A percentile compares a stretch with the other conserved stretches of the same genome.
Evolutionary conservation across 2,888 invertebrate species (phyloP).

Genomic region (Aspidapion aeneum): DNA sequence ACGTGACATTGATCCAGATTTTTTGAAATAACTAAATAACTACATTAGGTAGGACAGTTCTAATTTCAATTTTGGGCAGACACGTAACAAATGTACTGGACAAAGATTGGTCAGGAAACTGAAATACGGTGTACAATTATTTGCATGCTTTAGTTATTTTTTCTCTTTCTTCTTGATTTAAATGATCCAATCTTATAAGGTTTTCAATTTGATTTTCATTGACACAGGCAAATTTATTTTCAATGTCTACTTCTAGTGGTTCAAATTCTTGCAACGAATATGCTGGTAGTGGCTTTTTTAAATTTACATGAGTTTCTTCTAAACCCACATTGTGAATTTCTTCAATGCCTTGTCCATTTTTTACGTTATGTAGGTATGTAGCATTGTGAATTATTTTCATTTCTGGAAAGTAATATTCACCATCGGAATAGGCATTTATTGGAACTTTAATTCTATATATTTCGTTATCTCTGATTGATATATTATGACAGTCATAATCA

Average conservation of each 20-base stretch:
- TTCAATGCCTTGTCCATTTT: neutral
- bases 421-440: slow-evolving; percentile 8
- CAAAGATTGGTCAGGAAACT: slow-evolving; percentile 15
- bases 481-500: slow-evolving; percentile 8
- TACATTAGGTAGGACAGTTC: too few species aligned
- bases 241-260: neutral
- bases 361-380: slow-evolving; percentile 3
- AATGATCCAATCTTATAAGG: slow-evolving; percentile 18
- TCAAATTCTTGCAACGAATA: neutral
- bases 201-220: neutral
- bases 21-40: too few species aligned
- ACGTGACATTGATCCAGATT: too few species aligned
- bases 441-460: slow-evolving; percentile 9
- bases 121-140: slow-evolving; percentile 20
- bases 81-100: too few species aligned
- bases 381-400: slow-evolving; percentile 1
- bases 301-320: neutral
- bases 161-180: slow-evolving; percentile 24
- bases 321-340: slow-evolving; percentile 2
- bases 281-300: slow-evolving; percentile 5
- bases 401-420: slow-evolving; percentile 10
- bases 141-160: slow-evolving; percentile 17
- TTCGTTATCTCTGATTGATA: slow-evolving; percentile 5
- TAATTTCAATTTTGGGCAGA: too few species aligned
- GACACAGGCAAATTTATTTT: neutral